A percentile compares a stretch with the other conserved stretches of the same genome.
Evolutionary conservation across 1,140 invertebrate species (phyloP).

Genomic region (Piezodorus guildinii): DNA sequence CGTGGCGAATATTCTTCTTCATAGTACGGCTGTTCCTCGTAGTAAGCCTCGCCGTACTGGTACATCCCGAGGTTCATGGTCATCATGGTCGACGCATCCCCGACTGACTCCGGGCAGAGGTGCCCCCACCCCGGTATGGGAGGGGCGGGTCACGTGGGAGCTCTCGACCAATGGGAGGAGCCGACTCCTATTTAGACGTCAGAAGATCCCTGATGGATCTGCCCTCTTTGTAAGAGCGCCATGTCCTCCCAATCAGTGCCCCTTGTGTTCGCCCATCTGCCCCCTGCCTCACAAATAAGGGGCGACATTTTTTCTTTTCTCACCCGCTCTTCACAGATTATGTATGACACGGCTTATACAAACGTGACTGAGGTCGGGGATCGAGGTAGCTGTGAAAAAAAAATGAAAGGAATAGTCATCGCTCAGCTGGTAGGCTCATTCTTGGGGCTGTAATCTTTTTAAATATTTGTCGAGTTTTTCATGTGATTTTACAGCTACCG

Average conservation of each 20-base stretch:
- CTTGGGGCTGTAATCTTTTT: too few species aligned
- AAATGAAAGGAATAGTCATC: too few species aligned
- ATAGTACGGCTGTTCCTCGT: background rate
- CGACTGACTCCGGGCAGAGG: background rate
- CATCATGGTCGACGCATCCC: slow-evolving; percentile 3
- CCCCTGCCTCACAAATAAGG: background rate
- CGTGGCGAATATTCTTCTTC: background rate
- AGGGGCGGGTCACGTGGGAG: background rate
- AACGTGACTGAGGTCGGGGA: too few species aligned
- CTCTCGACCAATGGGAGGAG: background rate
- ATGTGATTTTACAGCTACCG: too few species aligned
- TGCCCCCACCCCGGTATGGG: background rate
- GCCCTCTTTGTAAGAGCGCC: background rate
- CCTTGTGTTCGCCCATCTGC: slow-evolving; percentile 2
- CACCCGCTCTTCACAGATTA: background rate
- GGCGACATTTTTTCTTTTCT: background rate
- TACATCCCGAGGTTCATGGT: slow-evolving; percentile 11
- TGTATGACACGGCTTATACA: too few species aligned
- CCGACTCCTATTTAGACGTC: background rate
- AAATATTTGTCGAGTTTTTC: too few species aligned
- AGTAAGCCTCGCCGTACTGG: background rate
- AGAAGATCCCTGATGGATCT: background rate
- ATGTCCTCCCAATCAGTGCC: slow-evolving; percentile 3
- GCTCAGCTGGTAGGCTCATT: too few species aligned
- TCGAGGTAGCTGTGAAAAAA: too few species aligned